Percentiles rank a stretch among this genome's conserved stretches.
Conservation (phyloP, 2,797 vertebrate genomes). For the Erethizon dorsatum region DNA sequence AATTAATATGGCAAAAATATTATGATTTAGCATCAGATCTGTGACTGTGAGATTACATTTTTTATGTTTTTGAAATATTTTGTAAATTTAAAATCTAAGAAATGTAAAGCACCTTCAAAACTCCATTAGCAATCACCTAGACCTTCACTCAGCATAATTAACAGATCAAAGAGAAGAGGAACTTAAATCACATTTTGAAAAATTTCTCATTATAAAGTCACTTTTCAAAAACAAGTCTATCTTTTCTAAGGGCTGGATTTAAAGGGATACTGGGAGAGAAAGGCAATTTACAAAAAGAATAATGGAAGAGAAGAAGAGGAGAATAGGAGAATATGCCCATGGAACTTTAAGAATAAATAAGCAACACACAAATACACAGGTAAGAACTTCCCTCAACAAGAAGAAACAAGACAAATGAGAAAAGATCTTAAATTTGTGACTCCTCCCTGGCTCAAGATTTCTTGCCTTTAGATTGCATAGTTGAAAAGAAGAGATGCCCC, state of each 20-base stretch:
- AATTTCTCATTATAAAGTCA: not conserved
- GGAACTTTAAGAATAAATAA: slow-evolving; percentile 21
- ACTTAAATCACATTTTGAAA: slow-evolving; percentile 27
- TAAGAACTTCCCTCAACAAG: not conserved
- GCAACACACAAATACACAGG: not conserved
- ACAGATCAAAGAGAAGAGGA: slow-evolving; percentile 6
- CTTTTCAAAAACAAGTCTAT: slow-evolving; percentile 16
- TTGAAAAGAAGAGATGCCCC: not conserved
- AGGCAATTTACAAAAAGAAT: not conserved
- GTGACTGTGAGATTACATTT: slow-evolving; percentile 29
- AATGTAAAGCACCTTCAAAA: slow-evolving; percentile 62
- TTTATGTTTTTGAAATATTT: slow-evolving; percentile 58
- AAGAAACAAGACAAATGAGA: not conserved
- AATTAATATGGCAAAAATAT: slow-evolving; percentile 68
- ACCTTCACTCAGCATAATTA: not conserved
- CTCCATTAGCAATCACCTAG: slow-evolving; percentile 34
- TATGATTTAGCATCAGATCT: slow-evolving; percentile 53
- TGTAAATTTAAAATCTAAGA: slow-evolving; percentile 60
- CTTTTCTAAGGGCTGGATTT: not conserved
- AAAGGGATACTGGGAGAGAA: not conserved
- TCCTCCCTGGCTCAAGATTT: not conserved
- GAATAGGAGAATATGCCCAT: not conserved
- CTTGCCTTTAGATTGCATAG: not conserved
- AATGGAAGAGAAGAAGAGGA: no score
- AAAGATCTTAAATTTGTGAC: not conserved